phyloP scores from a whole-genome alignment of 2,113 vertebrate genomes.

The Pelusios castaneus region DNA sequence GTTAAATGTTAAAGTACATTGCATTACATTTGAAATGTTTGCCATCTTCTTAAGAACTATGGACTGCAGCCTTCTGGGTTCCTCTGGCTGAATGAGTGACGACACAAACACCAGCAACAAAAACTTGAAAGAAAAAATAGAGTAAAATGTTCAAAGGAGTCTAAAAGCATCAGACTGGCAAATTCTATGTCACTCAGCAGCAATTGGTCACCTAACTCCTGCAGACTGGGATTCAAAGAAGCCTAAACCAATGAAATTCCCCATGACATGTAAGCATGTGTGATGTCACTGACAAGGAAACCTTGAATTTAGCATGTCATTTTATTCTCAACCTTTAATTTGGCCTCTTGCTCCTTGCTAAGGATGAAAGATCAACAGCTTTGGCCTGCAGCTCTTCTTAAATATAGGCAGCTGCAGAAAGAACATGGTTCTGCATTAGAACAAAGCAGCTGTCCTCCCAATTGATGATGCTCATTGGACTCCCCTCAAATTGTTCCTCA shows the following conservation, averaged over 20 bases:
- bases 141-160: background rate
- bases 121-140: background rate
- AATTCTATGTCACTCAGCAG: accelerated
- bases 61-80: background rate
- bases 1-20: background rate
- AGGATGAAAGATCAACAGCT: background rate
- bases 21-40: background rate
- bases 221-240: accelerated
- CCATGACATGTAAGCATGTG: background rate
- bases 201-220: accelerated
- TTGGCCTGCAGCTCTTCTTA: background rate
- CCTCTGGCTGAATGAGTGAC: background rate
- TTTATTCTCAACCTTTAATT: background rate
- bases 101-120: background rate
- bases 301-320: accelerated
- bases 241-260: background rate
- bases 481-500: background rate
- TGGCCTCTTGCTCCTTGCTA: background rate
- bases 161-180: accelerated
- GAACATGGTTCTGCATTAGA: background rate
- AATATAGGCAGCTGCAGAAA: background rate
- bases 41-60: background rate
- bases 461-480: accelerated
- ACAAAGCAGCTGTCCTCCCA: constrained; percentile 13
- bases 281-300: accelerated